phyloP scores from a whole-genome alignment of 2,888 invertebrate genomes.

The Nymphalis c-album region DNA sequence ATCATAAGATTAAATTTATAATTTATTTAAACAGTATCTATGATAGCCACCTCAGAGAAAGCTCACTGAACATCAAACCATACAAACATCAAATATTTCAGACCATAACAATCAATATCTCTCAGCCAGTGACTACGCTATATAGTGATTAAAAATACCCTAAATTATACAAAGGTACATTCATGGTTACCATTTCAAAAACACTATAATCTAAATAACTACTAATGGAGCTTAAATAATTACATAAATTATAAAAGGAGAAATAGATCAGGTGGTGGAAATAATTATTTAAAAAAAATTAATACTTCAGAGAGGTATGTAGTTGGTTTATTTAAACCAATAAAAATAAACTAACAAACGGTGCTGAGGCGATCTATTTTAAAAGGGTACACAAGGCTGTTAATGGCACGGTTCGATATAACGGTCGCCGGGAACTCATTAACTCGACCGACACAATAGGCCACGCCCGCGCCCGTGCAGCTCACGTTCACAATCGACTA shows the following conservation, averaged over 20 bases:
- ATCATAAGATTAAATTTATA: slow-evolving; percentile 27
- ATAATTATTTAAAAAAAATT: not conserved
- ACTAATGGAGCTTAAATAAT: slow-evolving; percentile 13
- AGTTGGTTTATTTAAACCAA: too few relatives aligned
- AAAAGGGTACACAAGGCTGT: too few relatives aligned
- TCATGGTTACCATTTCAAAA: slow-evolving; percentile 18
- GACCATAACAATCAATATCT: slow-evolving; percentile 25
- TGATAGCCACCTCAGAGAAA: slow-evolving; percentile 35
- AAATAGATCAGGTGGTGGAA: slow-evolving; percentile 1
- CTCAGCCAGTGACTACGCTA: slow-evolving; percentile 5
- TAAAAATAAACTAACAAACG: too few relatives aligned
- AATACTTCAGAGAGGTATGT: too few relatives aligned
- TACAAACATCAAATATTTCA: slow-evolving; percentile 17
- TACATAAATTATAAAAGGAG: slow-evolving; percentile 9
- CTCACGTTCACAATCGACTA: too few relatives aligned
- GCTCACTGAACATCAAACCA: slow-evolving; percentile 29
- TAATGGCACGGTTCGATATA: too few relatives aligned
- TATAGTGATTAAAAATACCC: not conserved
- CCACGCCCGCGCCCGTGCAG: too few relatives aligned
- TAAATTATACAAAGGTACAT: slow-evolving; percentile 22
- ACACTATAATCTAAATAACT: slow-evolving; percentile 13
- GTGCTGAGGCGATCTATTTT: too few relatives aligned
- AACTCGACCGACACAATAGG: too few relatives aligned
- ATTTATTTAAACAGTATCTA: slow-evolving; percentile 37
- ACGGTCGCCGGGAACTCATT: too few relatives aligned